phyloP scores from a whole-genome alignment of 2,797 vertebrate genomes.

The Alectoris magna region DNA sequence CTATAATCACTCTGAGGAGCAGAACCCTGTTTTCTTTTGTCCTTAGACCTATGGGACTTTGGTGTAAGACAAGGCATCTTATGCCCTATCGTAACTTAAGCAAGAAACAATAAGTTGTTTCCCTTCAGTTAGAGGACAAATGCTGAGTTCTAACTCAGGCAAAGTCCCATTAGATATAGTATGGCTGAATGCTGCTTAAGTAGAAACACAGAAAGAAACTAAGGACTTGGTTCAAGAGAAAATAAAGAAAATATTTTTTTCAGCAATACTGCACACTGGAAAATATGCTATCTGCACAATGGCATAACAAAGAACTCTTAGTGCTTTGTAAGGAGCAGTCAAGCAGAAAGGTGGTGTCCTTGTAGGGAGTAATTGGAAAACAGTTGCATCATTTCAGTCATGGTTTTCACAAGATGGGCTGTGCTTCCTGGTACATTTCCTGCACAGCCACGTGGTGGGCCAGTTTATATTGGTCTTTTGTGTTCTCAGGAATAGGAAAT shows the following conservation, averaged over 20 bases:
- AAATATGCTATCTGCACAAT: background rate
- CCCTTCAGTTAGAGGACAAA: conserved; percentile 3
- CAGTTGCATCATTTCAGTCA: rapidly evolving
- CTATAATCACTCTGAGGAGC: background rate
- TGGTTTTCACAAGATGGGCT: background rate
- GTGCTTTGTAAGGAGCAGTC: background rate
- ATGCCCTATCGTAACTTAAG: background rate
- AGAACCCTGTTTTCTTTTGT: conserved; percentile 39
- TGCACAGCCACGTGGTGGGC: background rate
- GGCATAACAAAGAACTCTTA: background rate
- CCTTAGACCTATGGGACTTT: background rate
- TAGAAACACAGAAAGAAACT: background rate
- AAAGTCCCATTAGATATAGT: background rate
- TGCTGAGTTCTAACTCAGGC: background rate
- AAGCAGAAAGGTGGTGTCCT: background rate
- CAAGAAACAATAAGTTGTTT: conserved; percentile 2
- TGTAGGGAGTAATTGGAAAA: background rate
- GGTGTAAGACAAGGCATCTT: conserved; percentile 5
- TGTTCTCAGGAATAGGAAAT: background rate
- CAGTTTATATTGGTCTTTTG: background rate
- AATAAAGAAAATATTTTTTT: background rate
- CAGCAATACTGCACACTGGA: background rate
- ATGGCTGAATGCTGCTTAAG: background rate
- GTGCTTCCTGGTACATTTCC: background rate
- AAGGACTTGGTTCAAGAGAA: background rate